Evolutionary conservation across 2,888 invertebrate genomes (phyloP).

Genomic region (Melipona bicolor): DNA sequence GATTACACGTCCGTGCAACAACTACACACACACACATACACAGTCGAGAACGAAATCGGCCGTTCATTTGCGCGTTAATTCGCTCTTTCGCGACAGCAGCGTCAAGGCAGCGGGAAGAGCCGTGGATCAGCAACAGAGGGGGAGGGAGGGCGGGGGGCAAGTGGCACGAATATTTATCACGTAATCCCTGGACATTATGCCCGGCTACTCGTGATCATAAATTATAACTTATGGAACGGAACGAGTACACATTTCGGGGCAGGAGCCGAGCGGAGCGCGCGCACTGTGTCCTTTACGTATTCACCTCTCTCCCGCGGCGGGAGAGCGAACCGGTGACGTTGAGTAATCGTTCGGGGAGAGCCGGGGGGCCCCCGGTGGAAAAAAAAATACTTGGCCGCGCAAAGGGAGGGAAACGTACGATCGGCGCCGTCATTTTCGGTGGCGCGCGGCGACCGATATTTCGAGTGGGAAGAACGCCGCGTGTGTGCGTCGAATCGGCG

Average conservation of each 20-base stretch:
- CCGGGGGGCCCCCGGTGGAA: neutral
- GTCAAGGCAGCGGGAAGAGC: too few species aligned
- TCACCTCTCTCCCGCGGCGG: constrained; percentile 38
- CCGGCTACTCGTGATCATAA: constrained; percentile 56
- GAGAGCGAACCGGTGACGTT: constrained; percentile 42
- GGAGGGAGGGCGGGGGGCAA: neutral
- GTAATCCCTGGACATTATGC: constrained; percentile 58
- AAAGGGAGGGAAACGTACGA: neutral
- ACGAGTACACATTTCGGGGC: constrained; percentile 55
- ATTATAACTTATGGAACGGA: constrained; percentile 62
- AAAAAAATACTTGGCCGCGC: constrained; percentile 12
- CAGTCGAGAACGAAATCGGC: neutral
- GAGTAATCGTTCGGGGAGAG: constrained; percentile 41
- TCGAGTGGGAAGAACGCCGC: neutral
- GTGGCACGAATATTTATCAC: constrained; percentile 53
- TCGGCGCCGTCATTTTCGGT: neutral
- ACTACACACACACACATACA: too few species aligned
- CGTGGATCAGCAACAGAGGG: too few species aligned
- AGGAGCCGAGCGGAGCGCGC: constrained; percentile 29
- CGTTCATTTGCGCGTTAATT: constrained; percentile 35
- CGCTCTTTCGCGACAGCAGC: constrained; percentile 16
- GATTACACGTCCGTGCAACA: too few species aligned
- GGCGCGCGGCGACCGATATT: too few species aligned
- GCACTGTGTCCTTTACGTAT: constrained; percentile 57
- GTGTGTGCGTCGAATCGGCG: neutral